These are phyloP conservation scores for mouse (Mus musculus) DNA, from an alignment of 2,113 vertebrate genomes.

Conservation along the genomic window DNA sequence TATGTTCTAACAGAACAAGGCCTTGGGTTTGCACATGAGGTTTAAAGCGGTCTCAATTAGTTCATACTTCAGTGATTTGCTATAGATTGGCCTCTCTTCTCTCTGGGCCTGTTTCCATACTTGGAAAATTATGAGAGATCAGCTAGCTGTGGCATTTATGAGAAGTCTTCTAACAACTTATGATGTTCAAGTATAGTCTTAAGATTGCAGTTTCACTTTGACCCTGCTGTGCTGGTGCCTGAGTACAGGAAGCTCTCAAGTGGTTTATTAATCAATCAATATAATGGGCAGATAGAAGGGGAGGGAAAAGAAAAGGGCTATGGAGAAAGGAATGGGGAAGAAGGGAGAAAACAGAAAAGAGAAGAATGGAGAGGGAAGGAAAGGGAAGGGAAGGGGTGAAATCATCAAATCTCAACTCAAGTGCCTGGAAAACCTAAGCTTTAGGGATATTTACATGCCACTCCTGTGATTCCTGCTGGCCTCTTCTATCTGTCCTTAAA, in stretches of 20 bases:
- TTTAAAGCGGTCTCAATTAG: background rate
- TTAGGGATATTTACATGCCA: background rate
- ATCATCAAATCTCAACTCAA: background rate
- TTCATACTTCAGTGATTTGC: background rate
- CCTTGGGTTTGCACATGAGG: background rate
- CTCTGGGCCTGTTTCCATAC: conserved; percentile 4
- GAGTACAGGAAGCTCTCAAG: background rate
- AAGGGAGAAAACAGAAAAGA: too few relatives aligned
- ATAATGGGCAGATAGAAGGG: background rate
- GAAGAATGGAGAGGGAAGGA: too few relatives aligned
- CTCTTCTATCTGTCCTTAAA: background rate
- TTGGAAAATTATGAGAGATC: background rate
- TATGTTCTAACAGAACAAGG: background rate
- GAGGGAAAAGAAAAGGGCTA: background rate
- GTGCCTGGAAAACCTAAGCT: background rate
- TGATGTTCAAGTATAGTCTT: background rate
- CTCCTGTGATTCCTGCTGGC: background rate
- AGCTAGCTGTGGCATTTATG: background rate
- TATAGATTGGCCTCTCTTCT: background rate
- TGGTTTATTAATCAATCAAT: background rate
- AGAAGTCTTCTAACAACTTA: background rate
- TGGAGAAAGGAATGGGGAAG: too few relatives aligned
- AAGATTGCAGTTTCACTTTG: background rate
- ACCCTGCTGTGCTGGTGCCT: background rate
- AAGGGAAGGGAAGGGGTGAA: background rate